These are phyloP conservation scores for Bombus cullumanus DNA, from an alignment of 1,140 invertebrate species.

Conservation along the genomic window DNA sequence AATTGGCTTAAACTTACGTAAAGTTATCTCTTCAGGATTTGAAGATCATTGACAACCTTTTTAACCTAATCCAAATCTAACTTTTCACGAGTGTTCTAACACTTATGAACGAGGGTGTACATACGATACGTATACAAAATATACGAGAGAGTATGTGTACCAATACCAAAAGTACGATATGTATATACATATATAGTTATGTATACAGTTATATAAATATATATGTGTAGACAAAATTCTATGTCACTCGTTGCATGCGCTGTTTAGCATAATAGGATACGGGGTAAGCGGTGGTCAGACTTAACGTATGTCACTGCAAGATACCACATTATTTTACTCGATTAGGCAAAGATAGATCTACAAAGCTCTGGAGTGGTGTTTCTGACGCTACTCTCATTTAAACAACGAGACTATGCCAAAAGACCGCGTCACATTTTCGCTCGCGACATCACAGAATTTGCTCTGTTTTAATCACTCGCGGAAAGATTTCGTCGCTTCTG, in stretches of 20 bases:
- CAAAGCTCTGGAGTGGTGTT: conserved; percentile 63
- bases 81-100: background rate
- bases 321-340: conserved; percentile 60
- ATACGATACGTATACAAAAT: conserved; percentile 36
- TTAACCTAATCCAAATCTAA: no score
- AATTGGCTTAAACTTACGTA: no score
- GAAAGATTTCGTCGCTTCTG: no score
- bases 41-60: no score
- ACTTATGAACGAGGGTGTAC: background rate
- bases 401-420: background rate
- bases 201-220: conserved; percentile 49
- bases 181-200: conserved; percentile 30
- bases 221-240: conserved; percentile 63
- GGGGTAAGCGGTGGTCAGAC: conserved; percentile 68
- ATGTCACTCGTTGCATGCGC: conserved; percentile 72
- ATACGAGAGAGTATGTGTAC: conserved; percentile 43
- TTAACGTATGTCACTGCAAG: conserved; percentile 62
- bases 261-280: conserved; percentile 69
- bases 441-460: no score
- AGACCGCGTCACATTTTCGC: background rate
- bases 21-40: no score
- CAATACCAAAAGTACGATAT: conserved; percentile 38
- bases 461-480: no score
- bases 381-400: conserved; percentile 53
- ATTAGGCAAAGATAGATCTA: conserved; percentile 63